phyloP scores from a whole-genome alignment of 2,797 vertebrate genomes.

The Numenius phaeopus region DNA sequence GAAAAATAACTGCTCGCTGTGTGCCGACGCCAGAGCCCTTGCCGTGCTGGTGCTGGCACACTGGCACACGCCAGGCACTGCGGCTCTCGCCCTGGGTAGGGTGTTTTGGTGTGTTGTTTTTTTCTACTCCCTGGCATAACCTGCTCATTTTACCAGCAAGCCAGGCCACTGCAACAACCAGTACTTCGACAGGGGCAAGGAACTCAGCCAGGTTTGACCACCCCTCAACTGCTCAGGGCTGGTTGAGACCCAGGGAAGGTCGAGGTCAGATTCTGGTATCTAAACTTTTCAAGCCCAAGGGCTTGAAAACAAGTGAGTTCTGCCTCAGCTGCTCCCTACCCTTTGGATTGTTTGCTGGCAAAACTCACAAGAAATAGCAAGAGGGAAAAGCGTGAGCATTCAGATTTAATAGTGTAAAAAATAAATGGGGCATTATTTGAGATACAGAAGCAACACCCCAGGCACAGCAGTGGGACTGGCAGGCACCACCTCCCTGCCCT shows the following conservation, averaged over 20 bases:
- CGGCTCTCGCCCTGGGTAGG: not conserved
- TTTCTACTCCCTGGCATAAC: not conserved
- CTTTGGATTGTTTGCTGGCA: not conserved
- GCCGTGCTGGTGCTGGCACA: not conserved
- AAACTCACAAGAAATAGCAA: not conserved
- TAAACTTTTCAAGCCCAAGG: not conserved
- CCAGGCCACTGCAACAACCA: not conserved
- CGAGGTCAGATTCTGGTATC: not conserved
- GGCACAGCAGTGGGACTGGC: not conserved
- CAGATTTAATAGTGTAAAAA: not conserved
- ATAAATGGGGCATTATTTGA: not conserved
- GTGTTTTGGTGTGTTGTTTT: not conserved
- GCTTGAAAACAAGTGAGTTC: not conserved
- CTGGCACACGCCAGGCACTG: not conserved
- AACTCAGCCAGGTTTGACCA: not conserved
- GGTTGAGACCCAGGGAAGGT: not conserved
- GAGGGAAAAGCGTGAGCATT: not conserved
- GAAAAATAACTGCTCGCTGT: not conserved
- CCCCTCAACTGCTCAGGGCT: not conserved
- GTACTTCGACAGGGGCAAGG: not conserved
- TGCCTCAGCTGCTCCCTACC: fast-evolving
- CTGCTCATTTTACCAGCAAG: not conserved
- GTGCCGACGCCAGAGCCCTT: not conserved
- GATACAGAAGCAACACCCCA: not conserved
- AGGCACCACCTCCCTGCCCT: not conserved